Conservation (phyloP, 2,113 vertebrate genomes). For the Anolis sagrei region DNA sequence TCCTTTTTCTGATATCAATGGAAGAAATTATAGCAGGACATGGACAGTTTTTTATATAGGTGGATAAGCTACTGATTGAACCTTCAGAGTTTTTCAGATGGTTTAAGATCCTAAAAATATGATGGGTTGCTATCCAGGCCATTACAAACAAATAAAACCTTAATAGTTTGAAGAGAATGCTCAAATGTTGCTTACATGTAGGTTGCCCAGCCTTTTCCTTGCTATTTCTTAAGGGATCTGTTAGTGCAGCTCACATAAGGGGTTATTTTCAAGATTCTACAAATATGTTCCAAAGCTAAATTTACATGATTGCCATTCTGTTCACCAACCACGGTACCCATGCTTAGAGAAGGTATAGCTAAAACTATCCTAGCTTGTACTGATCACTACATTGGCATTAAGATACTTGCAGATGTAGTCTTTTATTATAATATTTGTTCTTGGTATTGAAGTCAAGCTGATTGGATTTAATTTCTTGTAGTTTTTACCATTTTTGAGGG, state of each 20-base stretch:
- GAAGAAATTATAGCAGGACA: neutral
- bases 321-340: neutral
- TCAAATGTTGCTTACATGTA: constrained; percentile 16
- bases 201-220: neutral
- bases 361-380: too few species aligned
- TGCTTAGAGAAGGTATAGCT: neutral
- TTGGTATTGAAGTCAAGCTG: too few species aligned
- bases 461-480: too few species aligned
- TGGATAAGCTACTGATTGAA: neutral
- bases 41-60: neutral
- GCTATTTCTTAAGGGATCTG: neutral
- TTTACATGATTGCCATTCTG: constrained; percentile 13
- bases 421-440: too few species aligned
- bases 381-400: too few species aligned
- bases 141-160: neutral
- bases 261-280: constrained; percentile 12
- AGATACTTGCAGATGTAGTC: too few species aligned
- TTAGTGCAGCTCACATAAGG: constrained; percentile 5
- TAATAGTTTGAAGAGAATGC: constrained; percentile 29
- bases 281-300: constrained; percentile 17
- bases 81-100: neutral
- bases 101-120: neutral
- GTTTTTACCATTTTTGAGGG: too few species aligned
- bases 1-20: neutral
- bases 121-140: neutral